A percentile compares a stretch with the other conserved stretches of the same genome.
Evolutionary conservation across 1,140 invertebrate genomes (phyloP).

Genomic region (Archivesica marissinica): DNA sequence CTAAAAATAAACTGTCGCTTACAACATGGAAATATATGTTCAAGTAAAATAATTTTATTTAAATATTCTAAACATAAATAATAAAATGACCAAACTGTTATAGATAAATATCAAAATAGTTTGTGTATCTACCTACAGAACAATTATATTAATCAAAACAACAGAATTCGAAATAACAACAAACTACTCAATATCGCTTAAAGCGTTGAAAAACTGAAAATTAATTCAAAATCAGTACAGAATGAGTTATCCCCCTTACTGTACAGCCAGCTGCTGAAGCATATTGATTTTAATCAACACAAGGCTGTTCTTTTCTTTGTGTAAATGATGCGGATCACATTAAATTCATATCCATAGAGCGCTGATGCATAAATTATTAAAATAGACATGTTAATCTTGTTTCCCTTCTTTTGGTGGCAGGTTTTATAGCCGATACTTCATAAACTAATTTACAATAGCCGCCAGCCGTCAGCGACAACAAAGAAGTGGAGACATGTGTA

Average conservation of each 20-base stretch:
- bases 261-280: slow-evolving; percentile 37
- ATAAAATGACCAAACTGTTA: too few relatives aligned
- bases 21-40: background rate
- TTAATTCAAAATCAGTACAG: background rate
- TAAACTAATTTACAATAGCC: too few relatives aligned
- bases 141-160: too few relatives aligned
- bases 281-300: background rate
- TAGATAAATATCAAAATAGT: too few relatives aligned
- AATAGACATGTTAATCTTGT: background rate
- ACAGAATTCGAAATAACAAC: too few relatives aligned
- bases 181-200: background rate
- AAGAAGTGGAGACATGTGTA: background rate
- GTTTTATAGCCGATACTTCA: background rate
- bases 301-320: background rate
- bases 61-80: too few relatives aligned
- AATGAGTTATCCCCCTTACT: slow-evolving; percentile 22
- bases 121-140: too few relatives aligned
- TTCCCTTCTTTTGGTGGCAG: background rate
- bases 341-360: background rate
- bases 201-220: background rate
- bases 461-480: background rate
- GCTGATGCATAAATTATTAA: background rate
- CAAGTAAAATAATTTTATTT: too few relatives aligned
- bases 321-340: background rate
- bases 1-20: slow-evolving; percentile 14